Evolutionary conservation across 2,113 vertebrate species (phyloP), one percentile per base, ranked within the genome.

Genomic region (Calcarius ornatus): DNA sequence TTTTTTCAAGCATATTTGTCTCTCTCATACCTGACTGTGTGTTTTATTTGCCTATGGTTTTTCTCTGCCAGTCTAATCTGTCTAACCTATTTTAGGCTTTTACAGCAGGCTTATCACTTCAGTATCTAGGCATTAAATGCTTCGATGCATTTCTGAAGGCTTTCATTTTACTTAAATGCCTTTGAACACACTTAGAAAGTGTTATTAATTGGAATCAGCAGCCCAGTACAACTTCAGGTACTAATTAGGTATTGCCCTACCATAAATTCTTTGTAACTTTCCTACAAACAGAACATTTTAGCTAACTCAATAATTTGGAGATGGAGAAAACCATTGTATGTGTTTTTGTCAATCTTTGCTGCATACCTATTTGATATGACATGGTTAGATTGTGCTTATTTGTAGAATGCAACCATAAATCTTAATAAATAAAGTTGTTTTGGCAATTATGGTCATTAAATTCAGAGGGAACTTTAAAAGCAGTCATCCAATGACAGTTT

Each of bases 161-260:
- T 95, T 93, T 96, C 70, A 83, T 86, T 96, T 96, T 88, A 71
- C 56, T 94, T 90, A 93, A 94, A 93, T 90, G 86, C 63, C 37
- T 90, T 90, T 93, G 90, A 97, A 96, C 64, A 92, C 60, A 86
- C 69, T 93, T 94, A 86, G 69, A 75, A 96, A 96, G 43, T 97
- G 72, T 95, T 97, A 96, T 88, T 92, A 95, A 96, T 96, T 92
- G 86, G 86, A 96, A 93, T 86, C 48, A 86, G 59, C 81, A 91
- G 28, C 69, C 43, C 80, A 70, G 38, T 91, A 90, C 81, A 91
- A 94, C 47, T 91, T 95, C 85, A 96, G 85, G 82, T 97, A 83
- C 65, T 96, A 86, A 96, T 96, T 93, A 96, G 72, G 38, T 47
- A 53, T 93, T 96, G 56, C 66, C 80, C 75, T 93, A 93, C 45